These are phyloP conservation scores for Cheirogaleus medius DNA, from an alignment of 2,113 vertebrate genomes.

Conservation along the genomic window DNA sequence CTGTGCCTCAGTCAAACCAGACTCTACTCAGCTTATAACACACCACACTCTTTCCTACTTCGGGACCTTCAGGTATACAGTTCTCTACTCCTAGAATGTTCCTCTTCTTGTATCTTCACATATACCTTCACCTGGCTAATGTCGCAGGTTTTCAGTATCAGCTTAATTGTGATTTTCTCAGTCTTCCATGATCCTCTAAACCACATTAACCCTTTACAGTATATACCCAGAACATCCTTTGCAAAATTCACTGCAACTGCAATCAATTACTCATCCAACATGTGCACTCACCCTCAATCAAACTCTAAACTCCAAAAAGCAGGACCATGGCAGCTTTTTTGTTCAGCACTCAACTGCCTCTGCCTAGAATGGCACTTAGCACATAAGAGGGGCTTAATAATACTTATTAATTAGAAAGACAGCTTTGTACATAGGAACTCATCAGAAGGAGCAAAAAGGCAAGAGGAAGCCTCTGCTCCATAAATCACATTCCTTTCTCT, in stretches of 20 bases:
- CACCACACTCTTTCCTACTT: not conserved
- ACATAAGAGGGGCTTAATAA: not conserved
- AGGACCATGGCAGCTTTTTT: not conserved
- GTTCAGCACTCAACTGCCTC: not conserved
- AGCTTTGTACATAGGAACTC: not conserved
- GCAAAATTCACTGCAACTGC: not conserved
- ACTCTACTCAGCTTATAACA: not conserved
- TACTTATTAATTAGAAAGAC: not conserved
- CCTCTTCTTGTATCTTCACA: not conserved
- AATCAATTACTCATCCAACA: not conserved
- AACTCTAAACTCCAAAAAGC: conserved; percentile 19
- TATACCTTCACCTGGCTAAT: not conserved
- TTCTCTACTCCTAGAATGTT: not conserved
- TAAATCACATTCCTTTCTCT: not conserved
- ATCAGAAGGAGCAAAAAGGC: conserved; percentile 14
- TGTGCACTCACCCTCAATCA: not conserved
- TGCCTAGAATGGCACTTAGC: conserved; percentile 13
- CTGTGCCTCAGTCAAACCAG: not conserved
- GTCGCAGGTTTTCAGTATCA: not conserved
- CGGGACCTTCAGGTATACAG: not conserved
- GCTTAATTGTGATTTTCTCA: not conserved
- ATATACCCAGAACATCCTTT: not conserved
- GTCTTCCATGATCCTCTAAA: not conserved
- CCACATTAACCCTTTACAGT: not conserved
- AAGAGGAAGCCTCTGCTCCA: conserved; percentile 25